Conservation (phyloP, 2,888 invertebrate genomes). For the Dynastes grantii region DNA sequence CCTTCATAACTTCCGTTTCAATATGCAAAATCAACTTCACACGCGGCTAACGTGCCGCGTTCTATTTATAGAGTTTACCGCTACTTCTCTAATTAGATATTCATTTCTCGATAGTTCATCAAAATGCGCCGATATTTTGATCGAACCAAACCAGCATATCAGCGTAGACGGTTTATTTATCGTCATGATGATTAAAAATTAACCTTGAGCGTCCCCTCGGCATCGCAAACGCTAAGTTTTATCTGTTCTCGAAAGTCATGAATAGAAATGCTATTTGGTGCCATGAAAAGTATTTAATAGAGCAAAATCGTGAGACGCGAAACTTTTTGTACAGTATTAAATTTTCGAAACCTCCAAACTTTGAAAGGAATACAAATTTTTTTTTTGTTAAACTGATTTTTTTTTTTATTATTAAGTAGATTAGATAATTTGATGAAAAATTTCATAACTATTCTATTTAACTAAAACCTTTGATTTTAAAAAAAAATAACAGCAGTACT, state of each 20-base stretch:
- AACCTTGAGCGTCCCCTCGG: slow-evolving; percentile 45
- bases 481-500: too few species aligned
- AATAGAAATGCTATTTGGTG: slow-evolving; percentile 4
- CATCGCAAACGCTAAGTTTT: slow-evolving; percentile 31
- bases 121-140: slow-evolving; percentile 46
- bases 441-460: too few species aligned
- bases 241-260: slow-evolving; percentile 13
- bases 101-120: slow-evolving; percentile 46
- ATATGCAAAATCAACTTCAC: slow-evolving; percentile 50
- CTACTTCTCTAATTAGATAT: slow-evolving; percentile 50
- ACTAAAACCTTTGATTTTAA: too few species aligned
- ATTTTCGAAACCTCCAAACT: too few species aligned
- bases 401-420: too few species aligned
- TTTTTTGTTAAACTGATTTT: too few species aligned
- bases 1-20: slow-evolving; percentile 54
- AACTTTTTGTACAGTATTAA: too few species aligned
- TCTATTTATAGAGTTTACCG: slow-evolving; percentile 52
- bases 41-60: slow-evolving; percentile 45
- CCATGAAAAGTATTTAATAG: background rate
- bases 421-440: too few species aligned
- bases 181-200: slow-evolving; percentile 42
- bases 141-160: slow-evolving; percentile 20
- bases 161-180: slow-evolving; percentile 17
- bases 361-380: too few species aligned
- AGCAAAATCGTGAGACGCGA: background rate